phyloP scores from a whole-genome alignment of 2,113 vertebrate species.

The Equus quagga region DNA sequence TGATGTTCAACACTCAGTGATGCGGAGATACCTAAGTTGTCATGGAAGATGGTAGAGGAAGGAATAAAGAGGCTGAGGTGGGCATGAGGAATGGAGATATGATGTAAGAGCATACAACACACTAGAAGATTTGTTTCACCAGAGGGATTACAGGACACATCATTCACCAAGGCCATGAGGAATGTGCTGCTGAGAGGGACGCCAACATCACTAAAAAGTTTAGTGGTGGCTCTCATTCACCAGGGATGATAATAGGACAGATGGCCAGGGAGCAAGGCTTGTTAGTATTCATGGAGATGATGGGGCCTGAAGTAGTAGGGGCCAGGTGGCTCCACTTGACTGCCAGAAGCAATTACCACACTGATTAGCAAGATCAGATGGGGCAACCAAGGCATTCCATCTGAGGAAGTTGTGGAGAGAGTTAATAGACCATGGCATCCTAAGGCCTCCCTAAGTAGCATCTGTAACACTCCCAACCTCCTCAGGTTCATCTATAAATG shows the following conservation, averaged over 20 bases:
- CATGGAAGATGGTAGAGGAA: not conserved
- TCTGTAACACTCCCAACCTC: not conserved
- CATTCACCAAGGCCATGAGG: not conserved
- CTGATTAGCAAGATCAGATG: not conserved
- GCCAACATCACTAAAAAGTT: not conserved
- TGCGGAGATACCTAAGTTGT: not conserved
- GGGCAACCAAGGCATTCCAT: not conserved
- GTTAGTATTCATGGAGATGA: not conserved
- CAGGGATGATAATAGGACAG: not conserved
- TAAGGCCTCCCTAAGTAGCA: not conserved
- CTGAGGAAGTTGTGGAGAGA: not conserved
- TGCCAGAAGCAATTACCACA: not conserved
- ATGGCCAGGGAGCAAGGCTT: not conserved
- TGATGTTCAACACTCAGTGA: not conserved
- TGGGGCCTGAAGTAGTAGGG: not conserved
- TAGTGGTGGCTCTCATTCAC: not conserved
- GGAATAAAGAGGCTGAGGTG: not conserved
- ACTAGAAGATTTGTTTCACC: not conserved
- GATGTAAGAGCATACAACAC: not conserved
- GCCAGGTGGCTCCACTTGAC: not conserved
- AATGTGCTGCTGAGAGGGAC: not conserved
- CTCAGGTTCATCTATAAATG: not conserved
- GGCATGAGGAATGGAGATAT: not conserved
- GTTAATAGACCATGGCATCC: not conserved
- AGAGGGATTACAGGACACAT: not conserved